These are phyloP conservation scores for Mantis religiosa DNA, from an alignment of 2,888 invertebrate species.

Conservation along the genomic window DNA sequence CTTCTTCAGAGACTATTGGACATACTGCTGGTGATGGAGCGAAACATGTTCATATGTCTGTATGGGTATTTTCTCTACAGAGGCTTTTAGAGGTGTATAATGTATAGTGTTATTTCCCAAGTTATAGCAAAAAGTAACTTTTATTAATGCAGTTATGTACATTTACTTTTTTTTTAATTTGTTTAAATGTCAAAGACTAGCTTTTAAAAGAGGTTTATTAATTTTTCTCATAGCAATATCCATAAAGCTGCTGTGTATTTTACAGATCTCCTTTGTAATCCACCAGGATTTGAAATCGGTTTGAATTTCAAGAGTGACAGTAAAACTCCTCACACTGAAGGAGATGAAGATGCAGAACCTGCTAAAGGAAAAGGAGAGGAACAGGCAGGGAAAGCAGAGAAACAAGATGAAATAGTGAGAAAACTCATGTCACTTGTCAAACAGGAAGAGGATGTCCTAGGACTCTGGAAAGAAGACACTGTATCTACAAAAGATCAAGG, in stretches of 20 bases:
- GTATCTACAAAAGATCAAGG: conserved; percentile 10
- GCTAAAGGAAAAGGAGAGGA: conserved; percentile 28
- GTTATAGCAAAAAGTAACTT: too few relatives aligned
- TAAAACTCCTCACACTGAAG: conserved; percentile 39
- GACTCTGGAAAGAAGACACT: conserved; percentile 40
- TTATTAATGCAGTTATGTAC: too few relatives aligned
- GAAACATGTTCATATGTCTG: too few relatives aligned
- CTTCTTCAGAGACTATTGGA: too few relatives aligned
- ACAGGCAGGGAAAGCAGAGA: conserved; percentile 36
- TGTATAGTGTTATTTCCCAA: too few relatives aligned
- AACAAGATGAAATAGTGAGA: conserved; percentile 43
- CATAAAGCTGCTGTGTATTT: neutral
- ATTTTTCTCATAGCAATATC: neutral
- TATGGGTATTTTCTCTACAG: too few relatives aligned
- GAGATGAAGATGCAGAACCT: conserved; percentile 34
- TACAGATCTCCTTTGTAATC: conserved; percentile 55
- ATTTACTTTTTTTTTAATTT: too few relatives aligned
- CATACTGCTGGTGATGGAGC: too few relatives aligned
- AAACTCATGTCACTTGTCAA: conserved; percentile 60
- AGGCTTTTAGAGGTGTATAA: too few relatives aligned
- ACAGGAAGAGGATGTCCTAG: conserved; percentile 56
- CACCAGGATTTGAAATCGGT: conserved; percentile 65
- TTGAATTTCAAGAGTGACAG: conserved; percentile 56
- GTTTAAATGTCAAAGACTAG: too few relatives aligned
- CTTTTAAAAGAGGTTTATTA: too few relatives aligned